Base-by-base conservation (phyloP, 1,140 invertebrate genomes). In the fruit fly (Drosophila melanogaster) region DNA sequence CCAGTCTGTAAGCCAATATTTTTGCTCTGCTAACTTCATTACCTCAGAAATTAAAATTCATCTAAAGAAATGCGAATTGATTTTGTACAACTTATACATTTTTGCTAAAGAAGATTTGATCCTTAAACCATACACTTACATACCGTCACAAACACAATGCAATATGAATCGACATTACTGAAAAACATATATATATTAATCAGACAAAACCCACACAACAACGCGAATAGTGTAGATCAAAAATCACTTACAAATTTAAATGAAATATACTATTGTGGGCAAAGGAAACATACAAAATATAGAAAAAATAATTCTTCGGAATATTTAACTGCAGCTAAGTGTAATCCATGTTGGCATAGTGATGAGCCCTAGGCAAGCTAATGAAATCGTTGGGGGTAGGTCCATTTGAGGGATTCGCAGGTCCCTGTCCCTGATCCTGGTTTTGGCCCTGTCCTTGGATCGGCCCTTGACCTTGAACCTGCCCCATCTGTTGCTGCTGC, bases 1-100 rank as follows among this genome's bases (percentile, higher is more conserved):
- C 53, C 61, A 69, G 65, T 69, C 65, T 66, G 60, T 64, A 64
- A 46, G 61, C 35, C 37, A 67, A 67, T 66, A 43, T 26, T 66
- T 53, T 44, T 35, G 30, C 65, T 66, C 65, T 46, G 65, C 66
- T 70, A 69, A 70, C 35, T 35, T 47, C 35, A 41, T 46, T 40
- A 7, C 7, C 35, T 61, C 30, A 0, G 8, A 30, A 30, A 30
- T 8, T 35, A 19, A 22, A 4, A 4, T 11, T 22, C n/a, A 19
- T 44, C 41, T 19, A 17, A 19, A 22, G 55, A 60, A 60, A 17
- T 37, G 30, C 5, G 12, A 0, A 24, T 14, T 44, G 0, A 35
- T 50, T 33, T 66, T 62, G 7, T 35, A 30, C 4, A 47, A 35
- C 49, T 64, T 40, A 10, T 11, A 60, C 53, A 77, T 74, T 79